Percentiles rank a stretch among this genome's conserved stretches.
phyloP scores from a whole-genome alignment of 2,113 vertebrate species.

The Dascyllus trimaculatus region DNA sequence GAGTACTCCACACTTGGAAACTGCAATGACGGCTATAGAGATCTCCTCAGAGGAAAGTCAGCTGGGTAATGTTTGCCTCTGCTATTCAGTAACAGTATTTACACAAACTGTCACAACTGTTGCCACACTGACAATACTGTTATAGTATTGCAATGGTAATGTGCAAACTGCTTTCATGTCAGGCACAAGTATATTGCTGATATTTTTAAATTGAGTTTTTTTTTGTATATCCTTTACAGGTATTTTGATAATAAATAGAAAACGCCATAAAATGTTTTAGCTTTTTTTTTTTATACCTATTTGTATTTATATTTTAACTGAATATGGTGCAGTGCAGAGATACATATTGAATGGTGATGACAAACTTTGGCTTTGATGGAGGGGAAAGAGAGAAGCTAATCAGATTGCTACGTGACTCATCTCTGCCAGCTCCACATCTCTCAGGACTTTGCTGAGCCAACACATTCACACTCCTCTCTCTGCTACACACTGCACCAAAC shows the following conservation, averaged over 20 bases:
- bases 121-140: constrained; percentile 14
- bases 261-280: not conserved
- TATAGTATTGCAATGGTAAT: not conserved
- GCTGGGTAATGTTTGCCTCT: not conserved
- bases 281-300: not conserved
- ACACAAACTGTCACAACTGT: constrained; percentile 18
- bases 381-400: constrained; percentile 9
- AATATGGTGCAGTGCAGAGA: not conserved
- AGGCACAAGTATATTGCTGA: not conserved
- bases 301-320: not conserved
- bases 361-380: constrained; percentile 27
- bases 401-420: constrained; percentile 48
- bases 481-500: constrained; percentile 6
- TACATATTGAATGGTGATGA: not conserved
- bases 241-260: constrained; percentile 64
- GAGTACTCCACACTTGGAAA: not conserved
- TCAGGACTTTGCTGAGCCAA: constrained; percentile 29
- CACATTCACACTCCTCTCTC: constrained; percentile 8
- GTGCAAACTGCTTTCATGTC: constrained; percentile 4
- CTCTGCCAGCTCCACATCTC: constrained; percentile 5
- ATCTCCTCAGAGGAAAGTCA: constrained; percentile 9
- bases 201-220: constrained; percentile 10
- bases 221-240: constrained; percentile 17
- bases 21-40: not conserved
- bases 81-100: constrained; percentile 2